phyloP scores from a whole-genome alignment of 1,140 invertebrate species.

The Drosophila sucinea region DNA sequence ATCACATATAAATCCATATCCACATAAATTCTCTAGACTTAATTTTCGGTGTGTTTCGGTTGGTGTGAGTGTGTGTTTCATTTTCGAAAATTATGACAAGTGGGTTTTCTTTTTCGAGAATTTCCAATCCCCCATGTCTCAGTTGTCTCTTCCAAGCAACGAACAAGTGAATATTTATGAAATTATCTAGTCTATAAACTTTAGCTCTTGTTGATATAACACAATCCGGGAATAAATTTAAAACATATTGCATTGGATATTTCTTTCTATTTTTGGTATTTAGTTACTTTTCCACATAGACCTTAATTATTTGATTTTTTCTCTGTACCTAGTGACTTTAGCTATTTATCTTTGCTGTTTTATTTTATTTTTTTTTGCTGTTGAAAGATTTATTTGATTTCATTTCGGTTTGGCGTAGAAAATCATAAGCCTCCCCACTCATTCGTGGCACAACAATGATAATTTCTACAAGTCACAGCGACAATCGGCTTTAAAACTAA shows the following conservation, averaged over 20 bases:
- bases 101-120: conserved; percentile 36
- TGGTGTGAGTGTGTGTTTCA: background rate
- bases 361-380: conserved; percentile 45
- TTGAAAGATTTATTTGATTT: conserved; percentile 71
- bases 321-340: background rate
- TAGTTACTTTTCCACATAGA: background rate
- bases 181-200: conserved; percentile 39
- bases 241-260: background rate
- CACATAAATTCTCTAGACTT: conserved; percentile 66
- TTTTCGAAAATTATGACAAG: conserved; percentile 77
- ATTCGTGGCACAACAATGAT: conserved; percentile 31
- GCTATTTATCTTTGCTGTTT: conserved; percentile 6
- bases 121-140: background rate
- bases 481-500: conserved; percentile 69
- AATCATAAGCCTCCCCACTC: conserved; percentile 68
- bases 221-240: background rate
- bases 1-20: conserved; percentile 61
- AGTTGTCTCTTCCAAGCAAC: too few species aligned
- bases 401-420: conserved; percentile 68
- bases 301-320: background rate
- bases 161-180: conserved; percentile 9
- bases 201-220: conserved; percentile 32
- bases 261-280: conserved; percentile 1
- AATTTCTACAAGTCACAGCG: conserved; percentile 79
- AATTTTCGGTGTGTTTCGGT: conserved; percentile 34